These are phyloP conservation scores for Lophura swinhoii DNA, from an alignment of 2,797 vertebrate species.

Conservation along the genomic window DNA sequence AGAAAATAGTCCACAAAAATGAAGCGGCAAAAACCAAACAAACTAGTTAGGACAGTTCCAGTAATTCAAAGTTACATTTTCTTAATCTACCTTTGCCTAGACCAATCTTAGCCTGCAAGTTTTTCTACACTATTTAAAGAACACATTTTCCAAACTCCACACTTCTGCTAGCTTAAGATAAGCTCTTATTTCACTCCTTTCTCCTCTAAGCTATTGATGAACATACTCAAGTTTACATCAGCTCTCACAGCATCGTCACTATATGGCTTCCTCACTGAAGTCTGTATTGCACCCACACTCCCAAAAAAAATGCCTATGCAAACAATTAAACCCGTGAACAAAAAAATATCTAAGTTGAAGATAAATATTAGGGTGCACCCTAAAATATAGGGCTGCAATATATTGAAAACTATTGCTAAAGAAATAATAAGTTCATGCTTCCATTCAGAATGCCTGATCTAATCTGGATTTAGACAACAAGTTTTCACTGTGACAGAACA, in stretches of 20 bases:
- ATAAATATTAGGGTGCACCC: neutral
- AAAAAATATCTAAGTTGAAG: neutral
- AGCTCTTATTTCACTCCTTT: neutral
- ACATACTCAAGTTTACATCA: neutral
- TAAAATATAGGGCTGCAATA: neutral
- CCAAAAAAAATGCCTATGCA: neutral
- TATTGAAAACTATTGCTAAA: neutral
- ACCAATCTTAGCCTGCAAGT: neutral
- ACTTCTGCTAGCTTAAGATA: neutral
- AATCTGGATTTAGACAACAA: neutral
- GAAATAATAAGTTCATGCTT: neutral
- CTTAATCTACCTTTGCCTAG: neutral
- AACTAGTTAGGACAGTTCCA: neutral
- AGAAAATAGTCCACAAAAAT: neutral
- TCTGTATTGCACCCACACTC: neutral
- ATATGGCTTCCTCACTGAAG: neutral
- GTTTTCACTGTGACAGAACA: neutral
- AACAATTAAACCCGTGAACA: neutral
- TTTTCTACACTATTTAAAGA: neutral
- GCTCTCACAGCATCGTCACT: neutral
- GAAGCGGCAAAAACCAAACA: neutral
- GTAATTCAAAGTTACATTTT: neutral
- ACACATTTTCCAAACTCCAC: neutral
- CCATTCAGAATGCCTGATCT: neutral
- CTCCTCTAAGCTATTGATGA: neutral